phyloP scores from a whole-genome alignment of 2,113 vertebrate genomes.

The Oncorhynchus clarkii region DNA sequence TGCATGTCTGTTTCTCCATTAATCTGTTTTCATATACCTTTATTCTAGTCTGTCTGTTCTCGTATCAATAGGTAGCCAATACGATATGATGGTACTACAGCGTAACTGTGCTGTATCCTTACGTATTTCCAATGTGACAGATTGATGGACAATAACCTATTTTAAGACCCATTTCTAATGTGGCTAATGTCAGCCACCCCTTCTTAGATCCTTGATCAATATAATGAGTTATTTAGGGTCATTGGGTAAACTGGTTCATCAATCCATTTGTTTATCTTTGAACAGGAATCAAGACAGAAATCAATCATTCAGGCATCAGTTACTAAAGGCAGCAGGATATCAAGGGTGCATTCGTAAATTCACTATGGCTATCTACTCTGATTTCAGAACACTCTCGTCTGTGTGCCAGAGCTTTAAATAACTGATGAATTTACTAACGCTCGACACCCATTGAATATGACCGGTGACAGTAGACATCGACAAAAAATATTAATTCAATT shows the following conservation, averaged over 20 bases:
- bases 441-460: too few species aligned
- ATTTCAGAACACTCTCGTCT: too few species aligned
- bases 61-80: neutral
- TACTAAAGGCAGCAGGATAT: neutral
- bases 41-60: neutral
- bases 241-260: neutral
- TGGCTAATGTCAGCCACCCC: neutral
- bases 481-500: too few species aligned
- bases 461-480: too few species aligned
- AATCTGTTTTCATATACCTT: neutral
- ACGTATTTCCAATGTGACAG: neutral
- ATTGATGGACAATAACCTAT: neutral
- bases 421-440: too few species aligned
- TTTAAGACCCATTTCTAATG: neutral
- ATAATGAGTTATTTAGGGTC: neutral
- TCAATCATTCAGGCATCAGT: neutral
- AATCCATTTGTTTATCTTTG: neutral
- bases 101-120: neutral
- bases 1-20: slow-evolving; percentile 29
- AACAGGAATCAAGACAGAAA: neutral
- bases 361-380: too few species aligned
- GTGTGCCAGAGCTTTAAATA: too few species aligned
- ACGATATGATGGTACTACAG: neutral
- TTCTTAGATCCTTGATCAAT: neutral
- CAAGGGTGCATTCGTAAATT: too few species aligned